Conservation (phyloP, 2,113 vertebrate genomes). For the Tenebrosternarchus preto region DNA sequence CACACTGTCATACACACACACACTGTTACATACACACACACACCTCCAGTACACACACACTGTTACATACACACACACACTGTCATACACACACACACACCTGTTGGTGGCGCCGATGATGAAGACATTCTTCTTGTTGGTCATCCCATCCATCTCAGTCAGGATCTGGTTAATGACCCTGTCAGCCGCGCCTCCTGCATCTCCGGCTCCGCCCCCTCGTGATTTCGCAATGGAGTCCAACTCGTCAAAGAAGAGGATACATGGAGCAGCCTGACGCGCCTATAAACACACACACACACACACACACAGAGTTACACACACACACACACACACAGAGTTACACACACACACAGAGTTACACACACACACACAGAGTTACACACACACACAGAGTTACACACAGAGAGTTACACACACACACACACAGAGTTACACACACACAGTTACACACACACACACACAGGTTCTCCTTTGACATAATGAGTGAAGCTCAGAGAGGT, state of each 20-base stretch:
- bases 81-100: constrained; percentile 20
- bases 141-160: constrained; percentile 67
- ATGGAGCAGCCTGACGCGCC: constrained; percentile 64
- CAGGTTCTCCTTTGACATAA: too few relatives aligned
- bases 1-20: background rate
- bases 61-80: background rate
- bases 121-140: constrained; percentile 66
- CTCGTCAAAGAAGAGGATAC: constrained; percentile 65
- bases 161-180: constrained; percentile 66
- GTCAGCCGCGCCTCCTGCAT: constrained; percentile 60
- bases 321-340: background rate
- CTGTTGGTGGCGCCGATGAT: constrained; percentile 61
- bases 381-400: constrained; percentile 5
- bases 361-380: background rate
- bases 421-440: background rate
- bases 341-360: constrained; percentile 13
- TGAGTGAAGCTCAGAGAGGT: background rate
- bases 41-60: background rate
- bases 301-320: background rate
- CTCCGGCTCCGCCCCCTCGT: constrained; percentile 59
- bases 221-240: constrained; percentile 66
- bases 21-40: background rate
- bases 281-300: constrained; percentile 15
- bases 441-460: background rate
- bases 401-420: constrained; percentile 24